Percentiles rank a stretch among this genome's conserved stretches.
These are phyloP conservation scores for Balaeniceps rex DNA, from an alignment of 2,113 vertebrate species.

Conservation along the genomic window DNA sequence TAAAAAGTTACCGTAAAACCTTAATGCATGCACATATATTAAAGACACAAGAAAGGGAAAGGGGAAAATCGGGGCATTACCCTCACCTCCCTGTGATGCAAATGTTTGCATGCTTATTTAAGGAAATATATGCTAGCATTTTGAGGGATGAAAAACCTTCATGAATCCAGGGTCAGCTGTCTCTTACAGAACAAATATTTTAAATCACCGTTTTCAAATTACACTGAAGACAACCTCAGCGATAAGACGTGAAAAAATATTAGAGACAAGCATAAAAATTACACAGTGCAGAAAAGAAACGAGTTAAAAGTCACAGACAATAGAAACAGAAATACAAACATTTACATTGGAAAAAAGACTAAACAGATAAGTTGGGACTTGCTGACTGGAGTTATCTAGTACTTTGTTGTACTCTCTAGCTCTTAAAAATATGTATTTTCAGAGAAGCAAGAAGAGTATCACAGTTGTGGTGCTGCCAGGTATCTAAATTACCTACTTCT, in stretches of 20 bases:
- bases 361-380: conserved; percentile 76
- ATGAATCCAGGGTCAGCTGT: background rate
- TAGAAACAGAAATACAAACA: conserved; percentile 69
- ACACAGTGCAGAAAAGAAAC: conserved; percentile 5
- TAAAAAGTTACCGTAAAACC: background rate
- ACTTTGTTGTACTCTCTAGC: conserved; percentile 49
- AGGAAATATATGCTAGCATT: background rate
- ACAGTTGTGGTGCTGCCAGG: background rate
- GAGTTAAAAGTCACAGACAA: conserved; percentile 53
- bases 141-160: background rate
- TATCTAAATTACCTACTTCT: background rate
- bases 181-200: background rate
- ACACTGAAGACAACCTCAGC: background rate
- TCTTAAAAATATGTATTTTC: conserved; percentile 49
- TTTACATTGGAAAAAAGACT: conserved; percentile 68
- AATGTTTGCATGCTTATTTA: background rate
- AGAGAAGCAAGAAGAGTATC: conserved; percentile 18
- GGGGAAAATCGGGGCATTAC: background rate
- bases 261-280: background rate
- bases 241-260: background rate
- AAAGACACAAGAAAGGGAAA: background rate
- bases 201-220: background rate
- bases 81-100: background rate
- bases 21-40: background rate
- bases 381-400: conserved; percentile 50